Evolutionary conservation across 2,888 invertebrate genomes (phyloP), one percentile per base, ranked within the genome.

Genomic region (Brachylomia viminalis): DNA sequence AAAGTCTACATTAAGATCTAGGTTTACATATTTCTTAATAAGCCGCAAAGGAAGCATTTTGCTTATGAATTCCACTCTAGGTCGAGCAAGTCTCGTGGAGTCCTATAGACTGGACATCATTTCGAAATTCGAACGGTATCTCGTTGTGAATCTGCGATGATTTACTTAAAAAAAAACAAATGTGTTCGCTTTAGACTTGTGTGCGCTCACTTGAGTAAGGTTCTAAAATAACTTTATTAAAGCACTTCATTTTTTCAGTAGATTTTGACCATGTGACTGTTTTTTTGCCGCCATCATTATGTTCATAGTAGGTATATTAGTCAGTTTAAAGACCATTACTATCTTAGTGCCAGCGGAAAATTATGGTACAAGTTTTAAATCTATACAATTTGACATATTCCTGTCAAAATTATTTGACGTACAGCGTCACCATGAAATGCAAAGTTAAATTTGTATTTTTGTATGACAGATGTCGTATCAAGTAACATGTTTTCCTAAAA

Each of bases 401-500:
- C 23, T 52, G 52, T 45, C 27, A 68, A 59, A 45, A 23, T 8
- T 13, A 2, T 13, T 58, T 42, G 33, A 73, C 42, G 13, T 0
- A 27, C 20, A 65, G 49, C 17, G 56, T 56, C 72, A 33, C 33
- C 20, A 4, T 15, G 7, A 33, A 72, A 5, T 7, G 27, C 13
- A 45, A 27, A 78, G 49, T 52, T 52, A 10, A 27, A 47, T 72
- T 58, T 11, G 20, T 58, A 33, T 30, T 8, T 17, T 3, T 30
- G 45, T 56, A 15, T n/a, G 4, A 56, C 30, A 72, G 11, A 58
- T 15, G 6, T 4, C 7, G 20, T 61, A 47, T 62, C 15, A 1
- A 47, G 38, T n/a, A 8, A 38, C 27, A 20, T n/a, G 3, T 70
- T 79, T 77, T 71, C 79, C 79, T 47, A 7, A 42, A 38, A 47